phyloP scores from a whole-genome alignment of 2,113 vertebrate genomes.

The Myotis lucifugus region DNA sequence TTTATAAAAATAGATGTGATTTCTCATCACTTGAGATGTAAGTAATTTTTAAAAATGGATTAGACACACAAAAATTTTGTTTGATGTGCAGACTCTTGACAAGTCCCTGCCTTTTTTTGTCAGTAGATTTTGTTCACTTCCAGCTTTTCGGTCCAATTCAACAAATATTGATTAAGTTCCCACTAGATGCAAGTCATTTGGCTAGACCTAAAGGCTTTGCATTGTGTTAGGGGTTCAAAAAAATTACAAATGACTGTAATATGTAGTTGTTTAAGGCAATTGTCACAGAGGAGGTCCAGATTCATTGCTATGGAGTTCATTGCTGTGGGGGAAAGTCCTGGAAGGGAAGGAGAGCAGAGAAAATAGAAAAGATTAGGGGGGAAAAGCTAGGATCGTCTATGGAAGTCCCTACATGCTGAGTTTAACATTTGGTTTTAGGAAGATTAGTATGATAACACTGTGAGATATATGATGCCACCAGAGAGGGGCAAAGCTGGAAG shows the following conservation, averaged over 20 bases:
- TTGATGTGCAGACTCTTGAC: slow-evolving; percentile 50
- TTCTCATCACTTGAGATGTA: slow-evolving; percentile 76
- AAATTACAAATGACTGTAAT: background rate
- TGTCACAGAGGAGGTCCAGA: background rate
- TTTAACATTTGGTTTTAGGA: background rate
- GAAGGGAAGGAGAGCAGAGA: background rate
- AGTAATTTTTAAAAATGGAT: slow-evolving; percentile 70
- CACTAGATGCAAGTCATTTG: background rate
- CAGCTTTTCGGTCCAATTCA: background rate
- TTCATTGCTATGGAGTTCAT: background rate
- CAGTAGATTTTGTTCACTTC: background rate
- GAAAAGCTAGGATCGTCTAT: background rate
- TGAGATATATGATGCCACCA: background rate
- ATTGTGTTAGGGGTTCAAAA: background rate
- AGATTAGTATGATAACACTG: background rate
- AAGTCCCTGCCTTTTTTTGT: background rate
- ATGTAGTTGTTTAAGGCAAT: background rate
- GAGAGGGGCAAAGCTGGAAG: background rate
- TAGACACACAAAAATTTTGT: slow-evolving; percentile 65
- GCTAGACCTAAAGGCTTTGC: background rate
- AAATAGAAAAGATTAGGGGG: background rate
- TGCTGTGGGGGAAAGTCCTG: background rate
- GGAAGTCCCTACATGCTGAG: background rate
- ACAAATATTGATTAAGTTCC: slow-evolving; percentile 25
- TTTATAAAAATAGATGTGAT: slow-evolving; percentile 75